A percentile compares a stretch with the other conserved stretches of the same genome.
These are phyloP conservation scores for Habropoda laboriosa DNA, from an alignment of 1,140 invertebrate genomes.

Conservation along the genomic window DNA sequence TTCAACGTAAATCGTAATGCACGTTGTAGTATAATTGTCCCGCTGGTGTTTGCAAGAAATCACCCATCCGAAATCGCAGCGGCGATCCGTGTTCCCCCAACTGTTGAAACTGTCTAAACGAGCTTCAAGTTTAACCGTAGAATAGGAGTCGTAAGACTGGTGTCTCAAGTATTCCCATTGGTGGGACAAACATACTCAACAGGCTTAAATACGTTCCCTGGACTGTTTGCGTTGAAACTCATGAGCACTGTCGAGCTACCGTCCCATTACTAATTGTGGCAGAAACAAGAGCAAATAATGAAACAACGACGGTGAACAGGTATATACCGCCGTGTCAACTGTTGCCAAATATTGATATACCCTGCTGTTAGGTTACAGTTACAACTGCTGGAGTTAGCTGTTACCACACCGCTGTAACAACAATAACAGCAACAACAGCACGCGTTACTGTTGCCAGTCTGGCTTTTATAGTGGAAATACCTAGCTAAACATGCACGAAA, in stretches of 20 bases:
- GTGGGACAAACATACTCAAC: constrained; percentile 19
- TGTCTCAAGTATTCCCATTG: constrained; percentile 41
- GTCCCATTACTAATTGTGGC: constrained; percentile 47
- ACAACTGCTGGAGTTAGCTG: constrained; percentile 11
- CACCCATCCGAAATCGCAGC: neutral
- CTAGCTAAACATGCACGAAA: constrained; percentile 19
- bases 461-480: constrained; percentile 32
- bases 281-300: constrained; percentile 50
- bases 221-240: constrained; percentile 39
- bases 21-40: neutral
- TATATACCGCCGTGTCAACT: constrained; percentile 31
- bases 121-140: constrained; percentile 13
- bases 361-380: constrained; percentile 39
- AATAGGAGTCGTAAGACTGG: constrained; percentile 19
- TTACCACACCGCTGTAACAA: neutral
- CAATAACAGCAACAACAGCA: constrained; percentile 3
- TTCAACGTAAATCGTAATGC: neutral
- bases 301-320: constrained; percentile 31
- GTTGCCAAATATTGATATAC: constrained; percentile 53
- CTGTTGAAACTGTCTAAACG: constrained; percentile 12
- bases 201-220: constrained; percentile 31
- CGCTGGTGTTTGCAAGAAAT: neutral
- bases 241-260: constrained; percentile 1
- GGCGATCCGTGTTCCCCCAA: neutral
- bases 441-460: neutral